Percentiles rank a stretch among this genome's conserved stretches.
Conservation (phyloP, 2,888 invertebrate genomes). For the Idaea dimidiata region DNA sequence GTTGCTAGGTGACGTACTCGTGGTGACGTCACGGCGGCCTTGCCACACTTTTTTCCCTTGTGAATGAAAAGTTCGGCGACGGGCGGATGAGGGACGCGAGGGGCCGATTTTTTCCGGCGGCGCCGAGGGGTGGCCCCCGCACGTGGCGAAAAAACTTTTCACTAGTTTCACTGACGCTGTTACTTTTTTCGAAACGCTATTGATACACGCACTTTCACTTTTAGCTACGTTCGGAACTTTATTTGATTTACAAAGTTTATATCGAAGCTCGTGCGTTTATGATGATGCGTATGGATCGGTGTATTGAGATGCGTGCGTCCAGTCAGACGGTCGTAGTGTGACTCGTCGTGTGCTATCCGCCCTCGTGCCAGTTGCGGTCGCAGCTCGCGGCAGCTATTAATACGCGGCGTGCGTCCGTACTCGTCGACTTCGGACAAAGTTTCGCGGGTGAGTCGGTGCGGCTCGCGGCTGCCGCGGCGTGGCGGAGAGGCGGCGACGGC, state of each 20-base stretch:
- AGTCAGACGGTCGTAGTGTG: conserved; percentile 49
- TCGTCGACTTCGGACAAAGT: conserved; percentile 79
- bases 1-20: conserved; percentile 78
- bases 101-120: conserved; percentile 75
- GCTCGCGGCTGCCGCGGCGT: conserved; percentile 63
- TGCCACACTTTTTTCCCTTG: conserved; percentile 81
- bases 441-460: conserved; percentile 74
- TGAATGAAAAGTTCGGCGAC: conserved; percentile 83
- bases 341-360: conserved; percentile 52
- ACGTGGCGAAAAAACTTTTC: conserved; percentile 75
- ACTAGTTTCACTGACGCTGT: conserved; percentile 79
- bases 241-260: conserved; percentile 36
- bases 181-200: conserved; percentile 77
- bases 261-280: conserved; percentile 27
- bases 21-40: conserved; percentile 80
- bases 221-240: conserved; percentile 44
- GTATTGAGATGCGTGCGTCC: conserved; percentile 50
- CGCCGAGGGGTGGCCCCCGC: conserved; percentile 73
- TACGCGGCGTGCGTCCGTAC: conserved; percentile 77
- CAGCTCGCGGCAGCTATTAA: conserved; percentile 74
- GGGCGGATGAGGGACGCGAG: conserved; percentile 73
- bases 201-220: conserved; percentile 68
- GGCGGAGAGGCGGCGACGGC: conserved; percentile 74
- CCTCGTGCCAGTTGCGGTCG: conserved; percentile 61
- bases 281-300: conserved; percentile 41